A percentile compares a stretch with the other conserved stretches of the same genome.
Conservation (phyloP, 2,888 invertebrate genomes). For the Agonopterix subpropinquella region DNA sequence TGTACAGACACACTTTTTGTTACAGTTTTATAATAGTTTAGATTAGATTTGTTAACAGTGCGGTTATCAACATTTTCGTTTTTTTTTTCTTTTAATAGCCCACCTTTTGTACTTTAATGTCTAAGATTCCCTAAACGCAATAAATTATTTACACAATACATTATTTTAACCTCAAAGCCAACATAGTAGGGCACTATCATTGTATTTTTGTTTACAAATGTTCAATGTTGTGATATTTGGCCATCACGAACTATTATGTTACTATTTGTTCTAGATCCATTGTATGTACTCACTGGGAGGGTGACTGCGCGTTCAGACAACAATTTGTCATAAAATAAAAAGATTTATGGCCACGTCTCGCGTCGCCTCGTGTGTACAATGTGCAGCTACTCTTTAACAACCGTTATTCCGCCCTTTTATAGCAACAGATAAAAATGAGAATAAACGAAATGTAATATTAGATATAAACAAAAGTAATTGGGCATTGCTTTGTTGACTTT, state of each 20-base stretch:
- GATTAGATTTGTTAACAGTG: not conserved
- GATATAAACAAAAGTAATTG: conserved; percentile 38
- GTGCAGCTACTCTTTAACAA: conserved; percentile 53
- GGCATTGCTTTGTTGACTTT: conserved; percentile 37
- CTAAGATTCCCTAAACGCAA: conserved; percentile 32
- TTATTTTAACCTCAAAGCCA: conserved; percentile 54
- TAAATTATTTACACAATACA: conserved; percentile 55
- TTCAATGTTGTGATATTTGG: conserved; percentile 49
- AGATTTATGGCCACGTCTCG: conserved; percentile 61
- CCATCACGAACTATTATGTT: conserved; percentile 60
- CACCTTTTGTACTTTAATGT: not conserved
- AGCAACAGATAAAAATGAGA: conserved; percentile 62
- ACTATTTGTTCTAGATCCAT: conserved; percentile 68
- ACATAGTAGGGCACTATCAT: conserved; percentile 49
- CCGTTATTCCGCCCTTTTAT: conserved; percentile 70
- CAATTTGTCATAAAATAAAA: conserved; percentile 75
- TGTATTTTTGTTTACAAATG: conserved; percentile 62
- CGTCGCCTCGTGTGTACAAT: conserved; percentile 38
- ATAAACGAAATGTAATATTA: conserved; percentile 62
- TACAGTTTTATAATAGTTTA: no score
- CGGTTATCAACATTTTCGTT: not conserved
- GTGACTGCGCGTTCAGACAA: conserved; percentile 50
- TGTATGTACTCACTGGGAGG: conserved; percentile 34
- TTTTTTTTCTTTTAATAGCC: not conserved
- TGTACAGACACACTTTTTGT: no score